A percentile compares a stretch with the other conserved stretches of the same genome.
These are phyloP conservation scores for Todiramphus saurophagus DNA, from an alignment of 2,113 vertebrate genomes.

Conservation along the genomic window DNA sequence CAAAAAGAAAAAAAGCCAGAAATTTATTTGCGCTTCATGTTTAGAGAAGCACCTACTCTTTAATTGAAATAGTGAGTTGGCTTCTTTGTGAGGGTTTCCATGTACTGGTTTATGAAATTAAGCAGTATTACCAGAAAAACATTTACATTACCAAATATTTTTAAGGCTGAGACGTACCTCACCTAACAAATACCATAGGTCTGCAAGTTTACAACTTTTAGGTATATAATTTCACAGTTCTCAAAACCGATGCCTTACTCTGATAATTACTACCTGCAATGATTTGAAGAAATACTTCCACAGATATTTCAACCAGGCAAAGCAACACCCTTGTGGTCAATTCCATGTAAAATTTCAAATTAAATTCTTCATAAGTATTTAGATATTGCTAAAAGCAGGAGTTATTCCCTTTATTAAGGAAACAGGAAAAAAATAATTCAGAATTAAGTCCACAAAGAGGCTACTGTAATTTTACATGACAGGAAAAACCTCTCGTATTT, in stretches of 20 bases:
- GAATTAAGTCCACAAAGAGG: background rate
- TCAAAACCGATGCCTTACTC: background rate
- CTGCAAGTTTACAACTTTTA: background rate
- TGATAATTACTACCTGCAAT: background rate
- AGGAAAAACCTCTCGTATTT: background rate
- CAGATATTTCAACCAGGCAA: background rate
- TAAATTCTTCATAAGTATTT: background rate
- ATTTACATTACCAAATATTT: background rate
- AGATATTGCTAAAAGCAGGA: background rate
- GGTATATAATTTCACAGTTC: background rate
- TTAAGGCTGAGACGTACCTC: background rate
- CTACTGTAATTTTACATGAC: background rate
- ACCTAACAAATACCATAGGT: background rate
- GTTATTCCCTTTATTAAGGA: background rate
- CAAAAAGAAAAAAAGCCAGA: background rate
- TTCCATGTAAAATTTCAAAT: background rate
- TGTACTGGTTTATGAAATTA: background rate
- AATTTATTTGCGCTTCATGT: background rate
- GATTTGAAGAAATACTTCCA: background rate
- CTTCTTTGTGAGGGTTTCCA: background rate
- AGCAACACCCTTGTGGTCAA: background rate
- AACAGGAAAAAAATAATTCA: background rate
- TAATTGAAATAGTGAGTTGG: background rate
- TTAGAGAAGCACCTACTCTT: background rate
- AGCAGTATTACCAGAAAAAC: background rate